Evolutionary conservation across 2,797 vertebrate species (phyloP).

Genomic region (Erethizon dorsatum): DNA sequence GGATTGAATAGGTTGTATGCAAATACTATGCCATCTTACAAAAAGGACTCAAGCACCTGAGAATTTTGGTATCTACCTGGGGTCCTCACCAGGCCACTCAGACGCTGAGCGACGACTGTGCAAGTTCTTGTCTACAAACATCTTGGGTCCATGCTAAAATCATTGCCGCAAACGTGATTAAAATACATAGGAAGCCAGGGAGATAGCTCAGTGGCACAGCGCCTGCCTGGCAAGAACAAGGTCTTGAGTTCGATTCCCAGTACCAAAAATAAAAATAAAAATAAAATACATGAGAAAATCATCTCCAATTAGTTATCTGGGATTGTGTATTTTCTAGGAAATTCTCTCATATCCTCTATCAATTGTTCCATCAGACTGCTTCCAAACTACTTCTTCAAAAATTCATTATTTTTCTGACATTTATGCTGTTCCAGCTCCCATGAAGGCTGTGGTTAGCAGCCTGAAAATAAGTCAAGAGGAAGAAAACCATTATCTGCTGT

Average conservation of each 20-base stretch:
- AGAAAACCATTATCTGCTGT: neutral
- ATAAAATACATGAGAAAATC: neutral
- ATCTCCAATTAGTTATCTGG: neutral
- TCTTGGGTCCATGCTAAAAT: neutral
- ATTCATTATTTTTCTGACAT: neutral
- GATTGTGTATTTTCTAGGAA: neutral
- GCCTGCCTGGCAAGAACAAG: no score
- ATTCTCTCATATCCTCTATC: neutral
- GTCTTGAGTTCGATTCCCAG: no score
- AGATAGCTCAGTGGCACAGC: no score
- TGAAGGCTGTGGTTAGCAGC: neutral
- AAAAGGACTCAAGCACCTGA: neutral
- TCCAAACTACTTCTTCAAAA: neutral
- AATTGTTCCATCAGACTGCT: neutral
- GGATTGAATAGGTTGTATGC: neutral
- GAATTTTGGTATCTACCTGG: neutral
- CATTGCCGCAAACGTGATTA: neutral
- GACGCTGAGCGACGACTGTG: neutral
- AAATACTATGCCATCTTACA: neutral
- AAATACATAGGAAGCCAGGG: neutral
- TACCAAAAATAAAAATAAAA: no score
- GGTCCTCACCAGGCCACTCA: neutral
- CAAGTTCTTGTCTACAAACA: neutral
- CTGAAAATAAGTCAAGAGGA: neutral
- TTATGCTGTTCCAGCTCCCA: neutral